phyloP scores from a whole-genome alignment of 2,113 vertebrate species.

The Colossoma macropomum region DNA sequence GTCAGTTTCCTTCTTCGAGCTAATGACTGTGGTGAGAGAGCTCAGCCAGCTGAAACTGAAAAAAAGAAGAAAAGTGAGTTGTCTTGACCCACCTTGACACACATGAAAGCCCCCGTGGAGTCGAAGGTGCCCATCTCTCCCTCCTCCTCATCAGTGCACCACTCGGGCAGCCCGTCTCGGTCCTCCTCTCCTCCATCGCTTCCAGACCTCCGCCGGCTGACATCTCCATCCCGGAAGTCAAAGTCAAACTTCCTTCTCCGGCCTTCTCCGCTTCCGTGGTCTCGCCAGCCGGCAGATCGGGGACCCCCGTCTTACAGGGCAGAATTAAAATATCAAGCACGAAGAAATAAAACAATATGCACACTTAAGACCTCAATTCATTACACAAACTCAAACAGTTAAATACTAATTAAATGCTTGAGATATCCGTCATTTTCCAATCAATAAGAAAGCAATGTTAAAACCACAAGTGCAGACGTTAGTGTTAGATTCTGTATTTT shows the following conservation, averaged over 20 bases:
- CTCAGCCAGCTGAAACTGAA: no score
- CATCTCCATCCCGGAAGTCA: slow-evolving; percentile 78
- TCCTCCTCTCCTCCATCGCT: slow-evolving; percentile 78
- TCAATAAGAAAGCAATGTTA: no score
- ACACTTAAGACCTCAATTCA: neutral
- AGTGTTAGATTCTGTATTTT: no score
- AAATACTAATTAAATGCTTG: neutral
- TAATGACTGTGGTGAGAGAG: no score
- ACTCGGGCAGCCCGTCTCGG: slow-evolving; percentile 81
- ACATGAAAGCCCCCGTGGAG: slow-evolving; percentile 81
- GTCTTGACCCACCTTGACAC: slow-evolving; percentile 74
- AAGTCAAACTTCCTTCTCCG: slow-evolving; percentile 81
- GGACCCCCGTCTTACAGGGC: slow-evolving; percentile 72
- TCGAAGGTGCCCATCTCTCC: slow-evolving; percentile 86
- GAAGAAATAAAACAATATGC: neutral
- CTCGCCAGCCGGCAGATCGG: slow-evolving; percentile 83
- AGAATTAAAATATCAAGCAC: no score
- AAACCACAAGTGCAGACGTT: no score
- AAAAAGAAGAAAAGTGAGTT: no score
- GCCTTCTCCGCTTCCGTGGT: slow-evolving; percentile 67
- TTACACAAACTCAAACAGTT: neutral
- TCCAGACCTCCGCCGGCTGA: slow-evolving; percentile 62
- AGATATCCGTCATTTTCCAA: no score
- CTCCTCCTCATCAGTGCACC: slow-evolving; percentile 83
- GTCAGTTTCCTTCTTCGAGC: no score